Evolutionary conservation across 2,797 vertebrate genomes (phyloP).

Genomic region (Anguilla obscura): DNA sequence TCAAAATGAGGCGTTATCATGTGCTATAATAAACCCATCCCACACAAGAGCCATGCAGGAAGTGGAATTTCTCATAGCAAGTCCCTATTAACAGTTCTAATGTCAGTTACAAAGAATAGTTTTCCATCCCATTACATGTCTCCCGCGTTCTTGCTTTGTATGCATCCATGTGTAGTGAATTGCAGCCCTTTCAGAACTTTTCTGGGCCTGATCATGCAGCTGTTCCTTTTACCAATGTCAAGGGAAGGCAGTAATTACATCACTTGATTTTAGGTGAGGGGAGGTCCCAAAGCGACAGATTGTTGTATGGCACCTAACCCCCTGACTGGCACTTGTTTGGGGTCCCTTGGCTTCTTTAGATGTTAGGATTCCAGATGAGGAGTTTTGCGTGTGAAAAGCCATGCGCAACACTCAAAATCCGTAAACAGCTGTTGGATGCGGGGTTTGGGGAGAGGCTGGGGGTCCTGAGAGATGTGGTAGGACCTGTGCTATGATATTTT

Average conservation of each 20-base stretch:
- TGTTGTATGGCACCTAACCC: not conserved
- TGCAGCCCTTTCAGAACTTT: not conserved
- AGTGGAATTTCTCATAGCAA: not conserved
- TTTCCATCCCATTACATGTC: not conserved
- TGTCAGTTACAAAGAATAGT: not conserved
- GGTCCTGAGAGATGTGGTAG: not conserved
- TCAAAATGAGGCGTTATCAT: not conserved
- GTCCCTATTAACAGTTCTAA: not conserved
- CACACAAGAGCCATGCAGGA: not conserved
- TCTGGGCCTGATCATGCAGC: slow-evolving; percentile 59
- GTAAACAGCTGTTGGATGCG: not conserved
- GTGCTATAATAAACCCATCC: not conserved
- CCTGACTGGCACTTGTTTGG: not conserved
- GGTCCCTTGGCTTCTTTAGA: not conserved
- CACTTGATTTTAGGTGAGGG: not conserved
- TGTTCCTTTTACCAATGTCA: slow-evolving; percentile 64
- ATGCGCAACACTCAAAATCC: not conserved
- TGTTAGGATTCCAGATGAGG: not conserved
- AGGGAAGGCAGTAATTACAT: not conserved
- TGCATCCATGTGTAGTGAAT: not conserved
- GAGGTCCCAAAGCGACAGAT: not conserved
- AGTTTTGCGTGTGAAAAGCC: not conserved
- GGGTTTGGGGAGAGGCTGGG: not conserved
- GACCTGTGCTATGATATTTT: slow-evolving; percentile 28
- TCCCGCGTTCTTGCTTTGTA: not conserved